These are phyloP conservation scores for Nycteola revayana DNA, from an alignment of 2,888 invertebrate genomes.

Conservation along the genomic window DNA sequence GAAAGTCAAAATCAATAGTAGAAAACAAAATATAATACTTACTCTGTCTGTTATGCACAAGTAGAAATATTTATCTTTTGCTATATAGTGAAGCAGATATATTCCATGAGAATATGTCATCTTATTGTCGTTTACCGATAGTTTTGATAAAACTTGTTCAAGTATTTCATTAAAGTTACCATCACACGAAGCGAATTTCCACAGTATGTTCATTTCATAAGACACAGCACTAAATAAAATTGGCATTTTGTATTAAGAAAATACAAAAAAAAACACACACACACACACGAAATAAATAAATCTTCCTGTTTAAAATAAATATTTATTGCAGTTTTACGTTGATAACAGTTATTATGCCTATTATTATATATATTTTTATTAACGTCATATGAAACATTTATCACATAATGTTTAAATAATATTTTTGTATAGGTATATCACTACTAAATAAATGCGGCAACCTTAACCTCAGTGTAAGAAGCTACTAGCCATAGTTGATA, in stretches of 20 bases:
- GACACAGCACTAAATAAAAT: constrained; percentile 94
- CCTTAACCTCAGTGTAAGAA: constrained; percentile 8
- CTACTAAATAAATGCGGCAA: too few relatives aligned
- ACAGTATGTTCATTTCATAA: constrained; percentile 87
- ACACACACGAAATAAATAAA: too few relatives aligned
- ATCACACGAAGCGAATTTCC: constrained; percentile 93
- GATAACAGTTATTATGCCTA: too few relatives aligned
- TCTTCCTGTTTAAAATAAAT: too few relatives aligned
- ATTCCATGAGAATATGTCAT: constrained; percentile 90
- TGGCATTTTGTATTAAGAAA: constrained; percentile 89
- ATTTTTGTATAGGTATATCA: too few relatives aligned
- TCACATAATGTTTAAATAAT: too few relatives aligned
- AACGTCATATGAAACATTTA: too few relatives aligned
- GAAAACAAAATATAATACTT: constrained; percentile 53
- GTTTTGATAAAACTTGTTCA: constrained; percentile 91
- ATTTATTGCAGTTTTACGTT: too few relatives aligned
- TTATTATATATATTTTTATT: too few relatives aligned
- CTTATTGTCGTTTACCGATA: constrained; percentile 89
- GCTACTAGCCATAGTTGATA: constrained; percentile 33
- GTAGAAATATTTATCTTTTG: constrained; percentile 90
- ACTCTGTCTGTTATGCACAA: constrained; percentile 97
- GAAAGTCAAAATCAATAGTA: too few relatives aligned
- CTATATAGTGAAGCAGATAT: constrained; percentile 90
- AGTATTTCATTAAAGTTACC: constrained; percentile 97
- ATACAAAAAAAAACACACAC: too few relatives aligned